These are phyloP conservation scores for Pica pica DNA, from an alignment of 2,113 vertebrate genomes.

Conservation along the genomic window DNA sequence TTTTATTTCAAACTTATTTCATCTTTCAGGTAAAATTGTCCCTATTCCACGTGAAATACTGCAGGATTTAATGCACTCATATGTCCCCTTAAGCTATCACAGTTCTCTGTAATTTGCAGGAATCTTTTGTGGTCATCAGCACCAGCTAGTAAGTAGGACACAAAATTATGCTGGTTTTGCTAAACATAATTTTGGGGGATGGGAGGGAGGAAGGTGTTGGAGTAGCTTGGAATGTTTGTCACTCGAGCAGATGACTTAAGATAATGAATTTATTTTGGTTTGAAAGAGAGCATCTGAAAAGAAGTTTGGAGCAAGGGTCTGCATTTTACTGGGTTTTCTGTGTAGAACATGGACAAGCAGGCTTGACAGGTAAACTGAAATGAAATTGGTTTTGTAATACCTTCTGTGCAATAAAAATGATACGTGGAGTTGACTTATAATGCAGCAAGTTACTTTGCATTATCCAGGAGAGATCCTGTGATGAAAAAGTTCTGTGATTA, in stretches of 20 bases:
- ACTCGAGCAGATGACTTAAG: not conserved
- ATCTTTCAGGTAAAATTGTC: not conserved
- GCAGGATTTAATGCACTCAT: not conserved
- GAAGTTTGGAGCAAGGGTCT: not conserved
- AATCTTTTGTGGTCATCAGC: not conserved
- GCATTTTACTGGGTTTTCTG: not conserved
- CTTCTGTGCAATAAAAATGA: not conserved
- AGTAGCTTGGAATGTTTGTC: not conserved
- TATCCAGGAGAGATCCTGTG: not conserved
- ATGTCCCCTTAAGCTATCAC: not conserved
- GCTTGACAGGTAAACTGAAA: not conserved
- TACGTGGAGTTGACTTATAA: not conserved
- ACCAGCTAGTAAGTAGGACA: not conserved
- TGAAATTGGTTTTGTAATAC: not conserved
- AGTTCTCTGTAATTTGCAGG: not conserved
- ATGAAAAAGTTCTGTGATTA: not conserved
- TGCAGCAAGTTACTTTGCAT: not conserved
- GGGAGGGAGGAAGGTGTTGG: not conserved
- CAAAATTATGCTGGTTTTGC: not conserved
- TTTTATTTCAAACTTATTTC: constrained; percentile 10
- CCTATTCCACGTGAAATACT: not conserved
- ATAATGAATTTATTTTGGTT: not conserved
- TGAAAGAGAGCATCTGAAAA: not conserved
- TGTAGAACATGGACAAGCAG: not conserved
- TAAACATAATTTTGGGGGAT: not conserved